Base-by-base conservation (phyloP, 2,888 invertebrate species). In the Papilio demoleus region DNA sequence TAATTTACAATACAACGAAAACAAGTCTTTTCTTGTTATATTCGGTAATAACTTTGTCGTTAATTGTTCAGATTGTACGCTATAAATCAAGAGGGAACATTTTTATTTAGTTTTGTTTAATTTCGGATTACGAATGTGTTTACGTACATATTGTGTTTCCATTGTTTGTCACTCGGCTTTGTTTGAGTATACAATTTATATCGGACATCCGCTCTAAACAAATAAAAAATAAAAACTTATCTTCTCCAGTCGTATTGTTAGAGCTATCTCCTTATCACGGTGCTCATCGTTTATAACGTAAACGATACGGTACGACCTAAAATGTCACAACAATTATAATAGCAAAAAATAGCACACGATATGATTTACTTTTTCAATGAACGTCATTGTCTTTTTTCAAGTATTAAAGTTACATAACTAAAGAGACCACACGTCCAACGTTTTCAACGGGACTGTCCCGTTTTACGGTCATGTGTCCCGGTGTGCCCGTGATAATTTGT, bases 161-260 rank as follows among this genome's bases (percentile, higher is more conserved):
- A 56, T 63, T 63, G 63, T 53, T 65, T 36, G 19, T 47, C 45
- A 36, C 47, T 34, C 34, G 47, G 47, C 47, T 63, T 63, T 63
- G 47, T 63, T 63, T 34, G 34, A 12, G 31, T 47, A 47, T 14
- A 62, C 42, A 47, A 34, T 34, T 63, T 50, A 47, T 63, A 63
- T 47, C 63, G 34, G 63, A 47, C 63, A 63, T 47, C 63, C 63
- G 63, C 47, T 63, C 6, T 34, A 22, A 63, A 50, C 47, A 63
- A 36, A 50, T 53, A 64, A 64, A 50, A 64, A 53, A 53, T 64
- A 64, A 53, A 38, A 53, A 64, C 53, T 53, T 64, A 38, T 63
- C 47, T 64, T 38, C 36, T 63, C 19, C 63, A 62, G 14, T 22
- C 47, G 34, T 34, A 50, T 50, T 63, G 47, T 63, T 53, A 64